Base-by-base conservation (phyloP, 2,888 invertebrate genomes). In the Trisateles emortualis region DNA sequence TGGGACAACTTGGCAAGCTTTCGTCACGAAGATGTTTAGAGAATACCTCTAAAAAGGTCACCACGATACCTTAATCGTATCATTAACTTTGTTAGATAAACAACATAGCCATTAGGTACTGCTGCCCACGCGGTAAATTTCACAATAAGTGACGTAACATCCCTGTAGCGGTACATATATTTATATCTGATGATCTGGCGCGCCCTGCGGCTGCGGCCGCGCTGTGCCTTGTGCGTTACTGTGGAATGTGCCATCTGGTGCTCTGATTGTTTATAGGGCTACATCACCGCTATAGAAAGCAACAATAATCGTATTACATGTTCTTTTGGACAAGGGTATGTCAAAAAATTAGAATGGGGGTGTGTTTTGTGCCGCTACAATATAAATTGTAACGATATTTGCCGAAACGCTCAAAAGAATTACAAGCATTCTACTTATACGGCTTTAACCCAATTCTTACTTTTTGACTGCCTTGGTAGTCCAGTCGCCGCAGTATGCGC, bases 101-200 rank as follows among this genome's bases (percentile, higher is more conserved):
- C 29, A 45, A 36, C 35, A 35, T 29, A 26, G 9, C 22, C 30
- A 43, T 50, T 42, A 43, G 42, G 6, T 17, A 13, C 4, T 5
- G 8, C 16, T 8, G 17, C 24, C 52, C 32, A 35, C 52, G 52
- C 32, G 29, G 35, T 39, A 35, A 6, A 14, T 46, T 41, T 47
- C 69, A 68, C 57, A 69, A 70, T 59, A 53, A 38, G 30, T 76
- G 76, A 78, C 74, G 72, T 77, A 68, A 78, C 64, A 63, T 55
- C 68, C 72, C 68, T 78, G 53, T 46, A 54, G 19, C 26, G 55
- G 65, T 52, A 63, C 49, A 61, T 75, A 78, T 75, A 76, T 74
- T 76, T 78, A 75, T 78, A 78, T 62, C 74, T 65, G 40, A 40
- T 35, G 32, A 78, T 62, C 74, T 65, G 40, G 45, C 40, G 32